These are phyloP conservation scores for Eulacestoma nigropectus DNA, from an alignment of 2,113 vertebrate species.

Conservation along the genomic window DNA sequence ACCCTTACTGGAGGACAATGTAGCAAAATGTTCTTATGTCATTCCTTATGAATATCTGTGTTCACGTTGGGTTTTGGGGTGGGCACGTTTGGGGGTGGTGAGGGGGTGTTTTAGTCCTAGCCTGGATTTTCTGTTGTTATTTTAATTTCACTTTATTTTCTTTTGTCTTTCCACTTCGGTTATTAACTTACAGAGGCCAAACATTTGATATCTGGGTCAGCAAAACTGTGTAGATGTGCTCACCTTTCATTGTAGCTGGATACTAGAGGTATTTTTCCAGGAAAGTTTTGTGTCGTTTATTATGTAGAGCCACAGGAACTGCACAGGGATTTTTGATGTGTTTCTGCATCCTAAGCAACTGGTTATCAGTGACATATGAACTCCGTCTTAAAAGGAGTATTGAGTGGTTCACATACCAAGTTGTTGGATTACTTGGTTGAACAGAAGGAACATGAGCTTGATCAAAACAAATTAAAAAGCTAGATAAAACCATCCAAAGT, in stretches of 20 bases:
- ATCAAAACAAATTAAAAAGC: conserved; percentile 13
- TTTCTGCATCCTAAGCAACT: background rate
- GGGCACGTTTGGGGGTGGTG: background rate
- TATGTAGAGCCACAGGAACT: background rate
- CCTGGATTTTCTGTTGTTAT: background rate
- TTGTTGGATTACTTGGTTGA: conserved; percentile 17
- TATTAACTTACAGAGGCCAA: background rate
- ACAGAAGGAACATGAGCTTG: background rate
- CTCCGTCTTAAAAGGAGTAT: background rate
- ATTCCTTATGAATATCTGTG: conserved; percentile 40
- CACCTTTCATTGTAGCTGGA: background rate
- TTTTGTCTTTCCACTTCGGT: background rate
- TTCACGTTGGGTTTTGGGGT: background rate
- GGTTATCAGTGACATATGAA: background rate
- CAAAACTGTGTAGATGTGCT: background rate
- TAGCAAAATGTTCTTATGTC: conserved; percentile 39
- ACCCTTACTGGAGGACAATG: background rate
- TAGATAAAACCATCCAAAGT: background rate
- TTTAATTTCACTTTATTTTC: background rate
- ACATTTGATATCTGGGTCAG: background rate
- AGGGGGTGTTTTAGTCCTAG: background rate
- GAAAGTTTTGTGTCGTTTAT: background rate
- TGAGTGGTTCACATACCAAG: background rate
- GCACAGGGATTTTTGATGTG: background rate
- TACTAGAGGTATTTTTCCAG: background rate